Evolutionary conservation across 2,797 vertebrate species (phyloP).

Genomic region (Spinus pinus): DNA sequence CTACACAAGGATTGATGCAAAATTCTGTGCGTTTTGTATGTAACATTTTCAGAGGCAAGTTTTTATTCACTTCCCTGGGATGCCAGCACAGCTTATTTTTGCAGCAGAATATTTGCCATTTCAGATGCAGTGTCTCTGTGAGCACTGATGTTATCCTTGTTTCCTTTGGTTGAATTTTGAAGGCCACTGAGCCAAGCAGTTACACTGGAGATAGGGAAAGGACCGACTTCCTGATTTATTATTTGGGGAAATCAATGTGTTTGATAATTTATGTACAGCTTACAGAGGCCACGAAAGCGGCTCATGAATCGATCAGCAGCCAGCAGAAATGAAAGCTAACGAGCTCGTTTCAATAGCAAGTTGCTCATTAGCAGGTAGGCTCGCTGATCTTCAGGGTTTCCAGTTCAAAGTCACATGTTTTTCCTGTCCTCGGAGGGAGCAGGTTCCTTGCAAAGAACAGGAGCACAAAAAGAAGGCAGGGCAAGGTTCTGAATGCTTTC

Average conservation of each 20-base stretch:
- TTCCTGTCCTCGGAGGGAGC: constrained; percentile 5
- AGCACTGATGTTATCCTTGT: background rate
- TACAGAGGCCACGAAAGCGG: background rate
- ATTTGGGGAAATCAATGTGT: constrained; percentile 54
- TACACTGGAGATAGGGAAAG: background rate
- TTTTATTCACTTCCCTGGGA: background rate
- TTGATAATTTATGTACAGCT: constrained; percentile 58
- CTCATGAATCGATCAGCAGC: constrained; percentile 52
- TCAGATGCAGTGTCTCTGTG: constrained; percentile 2
- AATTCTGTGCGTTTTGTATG: constrained; percentile 45
- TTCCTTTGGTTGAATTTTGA: constrained; percentile 23
- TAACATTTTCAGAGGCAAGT: constrained; percentile 41
- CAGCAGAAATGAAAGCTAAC: constrained; percentile 58
- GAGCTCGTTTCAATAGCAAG: constrained; percentile 54
- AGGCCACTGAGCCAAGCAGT: background rate
- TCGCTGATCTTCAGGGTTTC: constrained; percentile 51
- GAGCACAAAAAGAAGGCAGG: background rate
- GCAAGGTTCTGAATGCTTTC: background rate
- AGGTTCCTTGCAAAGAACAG: background rate
- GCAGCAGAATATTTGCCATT: constrained; percentile 41
- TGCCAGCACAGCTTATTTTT: constrained; percentile 50
- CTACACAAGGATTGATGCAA: constrained; percentile 49
- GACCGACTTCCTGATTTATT: constrained; percentile 22
- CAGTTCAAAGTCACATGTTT: constrained; percentile 51
- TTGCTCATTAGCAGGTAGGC: constrained; percentile 61